Base-by-base conservation (phyloP, 2,888 invertebrate genomes). In the Harmothoe impar region DNA sequence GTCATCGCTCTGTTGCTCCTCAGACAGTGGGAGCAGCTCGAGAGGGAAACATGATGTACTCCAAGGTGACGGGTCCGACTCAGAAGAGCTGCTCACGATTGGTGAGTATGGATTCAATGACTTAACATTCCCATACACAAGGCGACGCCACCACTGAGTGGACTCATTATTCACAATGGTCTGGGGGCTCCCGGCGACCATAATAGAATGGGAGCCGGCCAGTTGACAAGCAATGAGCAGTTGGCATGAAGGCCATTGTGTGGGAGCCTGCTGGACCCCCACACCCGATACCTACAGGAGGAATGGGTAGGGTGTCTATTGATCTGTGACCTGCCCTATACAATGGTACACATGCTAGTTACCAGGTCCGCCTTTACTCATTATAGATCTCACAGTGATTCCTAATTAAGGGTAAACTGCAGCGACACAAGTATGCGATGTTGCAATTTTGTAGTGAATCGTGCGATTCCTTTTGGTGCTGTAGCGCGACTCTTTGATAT, bases 71-170 rank as follows among this genome's bases (percentile, higher is more conserved):
- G 62, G 62, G 23, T 20, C 62, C 15, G 43, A 43, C 3, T 43
- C 5, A 43, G 62, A 62, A n/a, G 62, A 62, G 62, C 62, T n/a
- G 62, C 62, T 62, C 7, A 43, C 25, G 43, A 81, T 81, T 81
- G 81, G 35, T 81, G 33, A 7, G 81, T 81, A 81, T 43, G 81
- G 81, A 81, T 81, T 35, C 35, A 81, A 81, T 43, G 81, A 81
- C 81, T 81, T 81, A 33, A 81, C 81, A 81, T 81, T 81, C 10
- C n/a, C 35, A 33, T 43, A 43, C 81, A 33, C 81, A 35, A 35
- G 33, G 81, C 81, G 43, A 33, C 35, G 35, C 33, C 7, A 20
- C 23, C 81, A 20, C 35, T 81, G 81, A 35, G 35, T 15, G 81
- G 43, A 23, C 23, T 43, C 33, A 35, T 43, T 81, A 23, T 43